Conservation (phyloP, 2,888 invertebrate genomes). For the Dynastes grantii region DNA sequence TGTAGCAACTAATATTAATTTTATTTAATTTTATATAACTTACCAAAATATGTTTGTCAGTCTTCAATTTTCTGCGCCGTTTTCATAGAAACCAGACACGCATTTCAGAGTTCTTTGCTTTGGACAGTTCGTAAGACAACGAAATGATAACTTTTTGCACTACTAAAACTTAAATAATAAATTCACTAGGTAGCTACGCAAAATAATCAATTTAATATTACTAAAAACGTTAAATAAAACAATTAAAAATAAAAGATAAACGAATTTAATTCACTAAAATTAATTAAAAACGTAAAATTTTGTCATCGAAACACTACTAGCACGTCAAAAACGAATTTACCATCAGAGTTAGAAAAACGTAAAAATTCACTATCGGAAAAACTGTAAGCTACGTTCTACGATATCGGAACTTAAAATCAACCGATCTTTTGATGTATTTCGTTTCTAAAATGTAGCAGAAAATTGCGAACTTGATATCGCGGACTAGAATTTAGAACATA, state of each 20-base stretch:
- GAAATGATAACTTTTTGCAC: slow-evolving; percentile 20
- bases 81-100: not conserved
- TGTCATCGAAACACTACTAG: not conserved
- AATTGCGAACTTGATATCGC: not conserved
- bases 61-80: not conserved
- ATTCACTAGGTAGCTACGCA: slow-evolving; percentile 21
- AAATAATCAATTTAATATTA: not conserved
- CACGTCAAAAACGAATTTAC: not conserved
- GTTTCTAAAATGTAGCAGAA: not conserved
- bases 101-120: slow-evolving; percentile 10
- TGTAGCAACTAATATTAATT: too few species aligned
- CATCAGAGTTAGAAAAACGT: not conserved
- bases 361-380: slow-evolving; percentile 2
- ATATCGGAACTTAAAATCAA: not conserved
- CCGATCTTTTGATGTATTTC: not conserved
- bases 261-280: not conserved
- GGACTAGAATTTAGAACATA: not conserved
- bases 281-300: not conserved
- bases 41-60: not conserved
- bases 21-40: not conserved
- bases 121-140: not conserved
- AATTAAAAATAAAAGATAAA: not conserved
- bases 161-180: slow-evolving; percentile 19
- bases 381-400: not conserved
- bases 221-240: not conserved